Percentiles rank a stretch among this genome's conserved stretches.
Evolutionary conservation across 2,113 vertebrate genomes (phyloP).

Genomic region (Scartelaos histophorus): DNA sequence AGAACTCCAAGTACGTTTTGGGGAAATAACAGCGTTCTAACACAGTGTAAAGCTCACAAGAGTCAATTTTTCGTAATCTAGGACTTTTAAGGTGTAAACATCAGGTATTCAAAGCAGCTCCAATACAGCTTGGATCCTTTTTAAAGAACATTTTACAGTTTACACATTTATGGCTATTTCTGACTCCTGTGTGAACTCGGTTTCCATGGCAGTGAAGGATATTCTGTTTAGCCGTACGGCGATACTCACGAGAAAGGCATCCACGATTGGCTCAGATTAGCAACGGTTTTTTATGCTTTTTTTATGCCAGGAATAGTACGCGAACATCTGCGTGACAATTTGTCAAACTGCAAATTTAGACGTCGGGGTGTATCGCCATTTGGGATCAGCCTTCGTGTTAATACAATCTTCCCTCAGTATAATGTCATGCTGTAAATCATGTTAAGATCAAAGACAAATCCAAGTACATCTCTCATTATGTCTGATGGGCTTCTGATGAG

Average conservation of each 20-base stretch:
- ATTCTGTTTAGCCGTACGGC: conserved; percentile 23
- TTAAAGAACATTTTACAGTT: conserved; percentile 2
- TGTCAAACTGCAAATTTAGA: conserved; percentile 12
- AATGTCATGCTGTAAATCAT: conserved; percentile 6
- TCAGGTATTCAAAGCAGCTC: background rate
- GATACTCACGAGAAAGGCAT: conserved; percentile 13
- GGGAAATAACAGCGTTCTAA: no score
- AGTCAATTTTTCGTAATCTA: no score
- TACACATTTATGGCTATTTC: conserved; percentile 6
- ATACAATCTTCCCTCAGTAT: background rate
- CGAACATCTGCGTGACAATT: conserved; percentile 9
- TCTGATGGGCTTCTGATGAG: conserved; percentile 10
- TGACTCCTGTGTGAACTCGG: conserved; percentile 16
- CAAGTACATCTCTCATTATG: background rate
- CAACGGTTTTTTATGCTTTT: background rate
- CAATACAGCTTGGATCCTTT: background rate
- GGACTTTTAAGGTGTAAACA: background rate
- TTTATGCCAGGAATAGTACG: background rate
- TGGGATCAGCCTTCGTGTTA: conserved; percentile 7
- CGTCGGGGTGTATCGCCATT: background rate
- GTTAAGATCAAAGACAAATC: conserved; percentile 13
- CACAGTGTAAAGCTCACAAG: no score
- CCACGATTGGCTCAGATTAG: conserved; percentile 11
- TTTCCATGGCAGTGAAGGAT: conserved; percentile 58
- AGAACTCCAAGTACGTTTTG: no score